A percentile compares a stretch with the other conserved stretches of the same genome.
phyloP scores from a whole-genome alignment of 2,888 invertebrate genomes.

The Rhodophaea formosa region DNA sequence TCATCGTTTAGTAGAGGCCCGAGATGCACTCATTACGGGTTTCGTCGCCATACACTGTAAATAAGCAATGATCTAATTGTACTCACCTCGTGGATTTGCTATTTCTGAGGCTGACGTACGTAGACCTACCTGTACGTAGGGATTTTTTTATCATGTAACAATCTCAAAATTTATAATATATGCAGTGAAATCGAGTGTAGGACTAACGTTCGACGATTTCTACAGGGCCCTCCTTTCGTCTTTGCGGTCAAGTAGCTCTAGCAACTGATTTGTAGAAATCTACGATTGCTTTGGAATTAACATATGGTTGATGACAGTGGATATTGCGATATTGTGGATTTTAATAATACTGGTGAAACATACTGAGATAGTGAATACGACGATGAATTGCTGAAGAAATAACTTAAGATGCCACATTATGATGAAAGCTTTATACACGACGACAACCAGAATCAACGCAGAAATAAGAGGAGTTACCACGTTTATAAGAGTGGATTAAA shows the following conservation, averaged over 20 bases:
- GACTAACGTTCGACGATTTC: conserved; percentile 69
- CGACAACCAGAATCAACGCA: conserved; percentile 72
- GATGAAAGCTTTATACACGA: conserved; percentile 77
- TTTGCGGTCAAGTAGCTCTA: conserved; percentile 38
- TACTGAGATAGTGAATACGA: conserved; percentile 37
- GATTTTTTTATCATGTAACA: neutral
- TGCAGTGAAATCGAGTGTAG: conserved; percentile 36
- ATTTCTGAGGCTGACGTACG: conserved; percentile 62
- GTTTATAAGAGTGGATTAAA: conserved; percentile 73
- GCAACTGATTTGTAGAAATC: conserved; percentile 44
- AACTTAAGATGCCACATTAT: conserved; percentile 73
- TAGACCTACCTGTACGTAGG: conserved; percentile 39
- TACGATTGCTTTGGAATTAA: conserved; percentile 36
- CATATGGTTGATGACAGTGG: too few relatives aligned
- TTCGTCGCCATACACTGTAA: conserved; percentile 50
- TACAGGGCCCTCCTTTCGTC: conserved; percentile 61
- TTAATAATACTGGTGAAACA: too few relatives aligned
- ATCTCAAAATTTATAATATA: conserved; percentile 16
- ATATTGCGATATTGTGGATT: too few relatives aligned
- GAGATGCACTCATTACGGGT: conserved; percentile 53
- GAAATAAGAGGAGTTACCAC: conserved; percentile 76
- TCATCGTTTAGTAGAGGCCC: conserved; percentile 48
- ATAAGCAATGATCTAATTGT: conserved; percentile 80
- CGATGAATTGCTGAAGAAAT: conserved; percentile 17
- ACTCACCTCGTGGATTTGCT: conserved; percentile 55